Evolutionary conservation across 2,888 invertebrate species (phyloP), one percentile per base, ranked within the genome.

Genomic region (Hyposoter didymator): DNA sequence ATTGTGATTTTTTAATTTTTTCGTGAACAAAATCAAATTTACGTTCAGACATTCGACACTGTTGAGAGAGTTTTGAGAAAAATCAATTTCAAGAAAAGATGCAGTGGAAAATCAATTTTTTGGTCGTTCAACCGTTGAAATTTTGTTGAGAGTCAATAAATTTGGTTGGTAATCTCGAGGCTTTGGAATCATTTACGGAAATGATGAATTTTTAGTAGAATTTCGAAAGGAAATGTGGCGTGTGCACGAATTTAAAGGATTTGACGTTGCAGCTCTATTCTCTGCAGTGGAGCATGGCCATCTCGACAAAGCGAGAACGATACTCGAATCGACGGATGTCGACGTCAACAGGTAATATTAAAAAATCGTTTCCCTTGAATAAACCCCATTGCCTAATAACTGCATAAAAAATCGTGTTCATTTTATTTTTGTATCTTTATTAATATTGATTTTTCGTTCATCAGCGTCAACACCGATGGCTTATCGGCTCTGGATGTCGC

Each of bases 221-320:
- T 64, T 70, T 8, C 6, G 5, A 39, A 39, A 69, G 12, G 45
- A 47, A 69, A 28, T 28, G 1, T 39, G 8, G 28, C 55, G 59
- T 28, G 17, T 22, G 8, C 32, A 49, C 8, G 32, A 19, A 73
- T 52, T 69, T 43, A 45, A 45, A 64, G 28, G 59, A 35, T 67
- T 75, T 70, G 0, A 73, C 35, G 81, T 92, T 94, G 39, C 96
- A 99, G 99, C 98, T 78, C 95, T 99, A 70, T 98, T 99, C 93
- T 97, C 98, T 52, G 99, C 99, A 7, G 98, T 99, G 52, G 99
- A 99, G 94, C 98, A 99, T 94, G 98, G 98, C 76, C 98, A 99
- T 94, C 94, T 98, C 91, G 99, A 99, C 91, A 98, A 98, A 93
- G 98, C 98, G 10, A 96, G 97, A 90, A 97, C 97, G 78, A 98